Base-by-base conservation (phyloP, 2,113 vertebrate species). In the Zosterops japonicus region DNA sequence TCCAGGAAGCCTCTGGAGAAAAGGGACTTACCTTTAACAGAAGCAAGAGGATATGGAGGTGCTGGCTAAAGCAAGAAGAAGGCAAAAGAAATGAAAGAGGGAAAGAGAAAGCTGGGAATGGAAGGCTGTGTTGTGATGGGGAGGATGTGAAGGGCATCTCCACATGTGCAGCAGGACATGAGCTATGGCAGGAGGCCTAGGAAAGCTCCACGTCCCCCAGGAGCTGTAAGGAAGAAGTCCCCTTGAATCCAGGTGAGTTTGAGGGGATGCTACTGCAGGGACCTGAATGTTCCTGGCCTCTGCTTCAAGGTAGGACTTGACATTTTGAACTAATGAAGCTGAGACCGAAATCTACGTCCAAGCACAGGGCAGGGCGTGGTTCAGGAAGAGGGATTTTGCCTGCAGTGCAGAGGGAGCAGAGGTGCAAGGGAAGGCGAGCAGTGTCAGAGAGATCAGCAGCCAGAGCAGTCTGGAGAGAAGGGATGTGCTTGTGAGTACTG, bases 81-180 rank as follows among this genome's bases (percentile, higher is more conserved):
- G 56, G 36, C 53, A 87, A 95, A 93, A 61, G 69, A 82, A 93
- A 91, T 33, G 59, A 79, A 59, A 72, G 85, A 93, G 36, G 42
- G 64, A 41, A 91, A 77, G 60, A 67, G 87, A 59, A 93, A 42
- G 72, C 56, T 67, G 85, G 50, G 27, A 90, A 65, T 9, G 5
- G 68, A 89, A 92, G 41, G 44, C 35, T 92, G 33, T 31, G 28
- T 50, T 91, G 65, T 65, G 81, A 89, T 82, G 56, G 41, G 46
- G 65, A 85, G 52, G 35, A 24, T 60, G 44, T 84, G 77, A 88
- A 90, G 70, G 57, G 61, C 61, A 76, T 61, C 31, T 72, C 65
- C 69, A 82, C 0, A 5, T 36, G 60, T 64, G 39, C 33, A 33
- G 15, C 0, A 3, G 59, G 57, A 86, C 0, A 0, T 23, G 64